Percentiles rank a stretch among this genome's conserved stretches.
These are phyloP conservation scores for Physocephala rufipes DNA, from an alignment of 2,888 invertebrate genomes.

Conservation along the genomic window DNA sequence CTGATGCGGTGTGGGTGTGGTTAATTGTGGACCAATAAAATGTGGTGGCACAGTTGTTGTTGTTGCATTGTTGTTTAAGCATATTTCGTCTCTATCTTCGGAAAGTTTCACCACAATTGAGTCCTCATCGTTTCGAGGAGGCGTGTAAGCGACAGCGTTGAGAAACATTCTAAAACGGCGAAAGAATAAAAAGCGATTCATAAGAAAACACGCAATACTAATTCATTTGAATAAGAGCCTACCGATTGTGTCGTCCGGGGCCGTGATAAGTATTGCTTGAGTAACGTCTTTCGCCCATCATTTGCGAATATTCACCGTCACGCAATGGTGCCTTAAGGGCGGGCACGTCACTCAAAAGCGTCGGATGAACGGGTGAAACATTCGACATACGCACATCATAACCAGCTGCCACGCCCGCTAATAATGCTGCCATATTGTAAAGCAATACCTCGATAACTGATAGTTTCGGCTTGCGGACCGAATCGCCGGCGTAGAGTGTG, in stretches of 20 bases:
- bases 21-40: slow-evolving; percentile 35
- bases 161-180: slow-evolving; percentile 23
- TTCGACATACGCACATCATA: slow-evolving; percentile 92
- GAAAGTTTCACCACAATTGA: background rate
- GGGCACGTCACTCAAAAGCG: slow-evolving; percentile 72
- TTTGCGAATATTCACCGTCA: slow-evolving; percentile 48
- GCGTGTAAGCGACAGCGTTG: slow-evolving; percentile 40
- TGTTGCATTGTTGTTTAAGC: slow-evolving; percentile 70
- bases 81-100: slow-evolving; percentile 14
- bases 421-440: slow-evolving; percentile 90
- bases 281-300: slow-evolving; percentile 50
- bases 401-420: slow-evolving; percentile 91
- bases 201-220: background rate
- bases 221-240: slow-evolving; percentile 35
- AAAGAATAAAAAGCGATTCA: too few relatives aligned
- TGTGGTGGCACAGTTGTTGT: slow-evolving; percentile 67
- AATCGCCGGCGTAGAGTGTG: slow-evolving; percentile 80
- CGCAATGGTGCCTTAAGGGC: slow-evolving; percentile 64
- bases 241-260: slow-evolving; percentile 78
- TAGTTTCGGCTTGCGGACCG: slow-evolving; percentile 65
- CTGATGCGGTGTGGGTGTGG: slow-evolving; percentile 24
- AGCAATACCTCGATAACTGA: slow-evolving; percentile 69
- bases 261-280: slow-evolving; percentile 93
- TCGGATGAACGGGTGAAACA: slow-evolving; percentile 83
- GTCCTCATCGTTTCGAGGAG: slow-evolving; percentile 40